These are phyloP conservation scores for Sebastes nivosus DNA, from an alignment of 2,797 vertebrate species.

Conservation along the genomic window DNA sequence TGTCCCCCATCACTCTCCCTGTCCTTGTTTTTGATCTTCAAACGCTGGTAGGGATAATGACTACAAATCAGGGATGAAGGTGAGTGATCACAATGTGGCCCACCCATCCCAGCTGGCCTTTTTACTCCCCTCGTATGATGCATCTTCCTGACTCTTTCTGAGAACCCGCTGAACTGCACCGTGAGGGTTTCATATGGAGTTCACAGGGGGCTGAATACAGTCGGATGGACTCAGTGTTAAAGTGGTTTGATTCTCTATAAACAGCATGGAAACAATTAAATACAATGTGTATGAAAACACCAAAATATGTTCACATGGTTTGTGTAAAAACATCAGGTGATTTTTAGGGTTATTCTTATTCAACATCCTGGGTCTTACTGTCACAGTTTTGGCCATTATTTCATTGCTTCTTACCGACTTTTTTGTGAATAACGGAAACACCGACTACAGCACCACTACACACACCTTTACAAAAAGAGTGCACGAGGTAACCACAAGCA, in stretches of 20 bases:
- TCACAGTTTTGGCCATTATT: background rate
- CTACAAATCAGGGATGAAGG: constrained; percentile 88
- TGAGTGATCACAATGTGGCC: constrained; percentile 86
- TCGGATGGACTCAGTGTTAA: constrained; percentile 22
- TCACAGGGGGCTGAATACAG: constrained; percentile 51
- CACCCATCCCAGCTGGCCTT: constrained; percentile 87
- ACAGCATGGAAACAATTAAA: background rate
- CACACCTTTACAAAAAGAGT: background rate
- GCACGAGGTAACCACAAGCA: background rate
- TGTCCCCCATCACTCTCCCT: constrained; percentile 83
- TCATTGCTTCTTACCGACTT: background rate
- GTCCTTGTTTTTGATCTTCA: constrained; percentile 88
- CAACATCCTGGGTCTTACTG: background rate
- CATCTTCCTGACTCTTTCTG: constrained; percentile 79
- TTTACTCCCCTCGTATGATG: constrained; percentile 81
- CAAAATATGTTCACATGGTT: background rate
- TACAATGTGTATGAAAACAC: background rate
- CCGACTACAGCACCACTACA: background rate
- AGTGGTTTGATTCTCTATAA: background rate
- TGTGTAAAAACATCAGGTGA: background rate
- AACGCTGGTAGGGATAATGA: constrained; percentile 86
- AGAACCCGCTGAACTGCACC: constrained; percentile 77
- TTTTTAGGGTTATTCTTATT: background rate
- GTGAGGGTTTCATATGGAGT: constrained; percentile 58
- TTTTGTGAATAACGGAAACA: background rate